Percentiles rank a stretch among this genome's conserved stretches.
phyloP scores from a whole-genome alignment of 2,888 invertebrate species.

The Trisateles emortualis region DNA sequence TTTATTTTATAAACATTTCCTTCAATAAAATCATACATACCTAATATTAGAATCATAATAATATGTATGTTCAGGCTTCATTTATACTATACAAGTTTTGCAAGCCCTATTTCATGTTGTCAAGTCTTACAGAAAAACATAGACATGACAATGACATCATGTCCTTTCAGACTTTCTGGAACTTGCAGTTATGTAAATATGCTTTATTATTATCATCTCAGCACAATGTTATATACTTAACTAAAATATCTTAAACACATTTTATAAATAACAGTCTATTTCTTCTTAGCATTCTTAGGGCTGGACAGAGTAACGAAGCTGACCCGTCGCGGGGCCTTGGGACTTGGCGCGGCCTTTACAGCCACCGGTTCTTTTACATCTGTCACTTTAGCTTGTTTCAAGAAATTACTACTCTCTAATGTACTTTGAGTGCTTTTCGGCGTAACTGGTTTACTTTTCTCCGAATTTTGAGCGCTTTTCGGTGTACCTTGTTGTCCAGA shows the following conservation, averaged over 20 bases:
- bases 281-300: constrained; percentile 90
- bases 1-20: no score
- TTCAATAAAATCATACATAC: no score
- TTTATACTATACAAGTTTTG: no score
- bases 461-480: constrained; percentile 17
- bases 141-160: no score
- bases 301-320: constrained; percentile 92
- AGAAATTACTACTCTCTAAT: constrained; percentile 54
- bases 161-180: no score
- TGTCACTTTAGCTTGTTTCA: constrained; percentile 73
- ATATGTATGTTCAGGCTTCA: no score
- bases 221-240: neutral
- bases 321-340: constrained; percentile 89
- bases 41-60: no score
- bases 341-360: constrained; percentile 58
- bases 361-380: constrained; percentile 64
- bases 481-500: constrained; percentile 21
- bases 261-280: constrained; percentile 39
- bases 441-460: constrained; percentile 31
- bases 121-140: no score
- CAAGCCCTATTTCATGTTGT: no score
- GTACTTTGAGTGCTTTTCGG: constrained; percentile 21
- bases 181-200: no score
- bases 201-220: no score
- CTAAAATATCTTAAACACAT: constrained; percentile 2